Base-by-base conservation (phyloP, 2,113 vertebrate species). In the Natator depressus region DNA sequence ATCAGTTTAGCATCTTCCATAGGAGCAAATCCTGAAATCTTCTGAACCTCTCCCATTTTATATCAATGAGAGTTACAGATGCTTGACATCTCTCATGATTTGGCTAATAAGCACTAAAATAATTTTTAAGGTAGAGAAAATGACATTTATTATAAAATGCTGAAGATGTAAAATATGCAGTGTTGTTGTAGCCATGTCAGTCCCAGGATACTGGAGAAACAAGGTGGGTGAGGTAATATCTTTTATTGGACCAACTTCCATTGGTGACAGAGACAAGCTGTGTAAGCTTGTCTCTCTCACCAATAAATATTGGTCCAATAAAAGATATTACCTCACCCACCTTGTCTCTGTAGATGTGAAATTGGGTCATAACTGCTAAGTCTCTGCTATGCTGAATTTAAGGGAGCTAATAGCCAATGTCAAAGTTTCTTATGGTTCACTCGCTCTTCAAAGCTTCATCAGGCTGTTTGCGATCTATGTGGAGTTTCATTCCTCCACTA, bases 361-460 rank as follows among this genome's bases (percentile, higher is more conserved):
- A 84, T 12, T 65, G 65, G 17, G 65, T 54, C 1, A 2, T 25
- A 59, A 10, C 5, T 35, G 12, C n/a, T 54, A 25, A 38, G n/a
- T 59, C 5, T 46, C 3, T 17, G 5, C 53, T 85, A 17, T 42
- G 27, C 29, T 85, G 76, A 91, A 20, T 46, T 88, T 46, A 75
- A 79, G 7, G 0, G 1, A 10, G 51, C 78, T 91, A 55, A 75
- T 2, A 93, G 78, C 95, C 82, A 55, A 4, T 27, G 29, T 96
- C 35, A n/a, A 25, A 82, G 20, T 69, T 93, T 62, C 94, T 76
- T 20, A 20, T 76, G 9, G 83, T 83, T 75, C 86, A 49, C 17
- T 91, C 87, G 69, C 50, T 93, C 50, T 83, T 93, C 79, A 87
- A 55, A 95, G 53, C 65, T 89, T 50, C 57, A 35, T 46, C n/a